Percentiles rank a stretch among this genome's conserved stretches.
These are phyloP conservation scores for Schizopygopsis pylzovi DNA, from an alignment of 2,797 vertebrate genomes.

Conservation along the genomic window DNA sequence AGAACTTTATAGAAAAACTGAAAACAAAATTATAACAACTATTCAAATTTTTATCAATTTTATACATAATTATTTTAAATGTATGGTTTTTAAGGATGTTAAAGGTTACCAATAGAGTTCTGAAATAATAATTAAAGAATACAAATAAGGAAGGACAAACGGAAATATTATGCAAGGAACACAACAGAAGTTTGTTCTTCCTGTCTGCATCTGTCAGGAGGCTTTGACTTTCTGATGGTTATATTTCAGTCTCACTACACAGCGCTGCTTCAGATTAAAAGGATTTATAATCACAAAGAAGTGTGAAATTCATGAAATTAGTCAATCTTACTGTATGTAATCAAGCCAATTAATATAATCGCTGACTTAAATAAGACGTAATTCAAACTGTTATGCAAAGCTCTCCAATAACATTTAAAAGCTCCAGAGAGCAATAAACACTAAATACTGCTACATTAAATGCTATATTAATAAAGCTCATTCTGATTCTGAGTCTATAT, in stretches of 20 bases:
- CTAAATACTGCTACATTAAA: not conserved
- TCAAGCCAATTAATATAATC: too few relatives aligned
- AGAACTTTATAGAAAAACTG: not conserved
- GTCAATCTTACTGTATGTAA: not conserved
- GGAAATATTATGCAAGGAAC: not conserved
- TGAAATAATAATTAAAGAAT: not conserved
- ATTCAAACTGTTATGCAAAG: too few relatives aligned
- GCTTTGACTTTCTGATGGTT: not conserved
- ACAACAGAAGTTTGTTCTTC: constrained; percentile 17
- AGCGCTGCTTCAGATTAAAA: not conserved
- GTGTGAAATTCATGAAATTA: not conserved
- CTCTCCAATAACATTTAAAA: not conserved
- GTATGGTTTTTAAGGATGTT: not conserved
- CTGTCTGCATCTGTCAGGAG: not conserved
- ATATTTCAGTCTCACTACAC: not conserved
- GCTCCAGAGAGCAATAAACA: not conserved
- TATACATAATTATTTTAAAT: not conserved
- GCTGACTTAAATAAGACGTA: too few relatives aligned
- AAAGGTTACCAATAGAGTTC: not conserved
- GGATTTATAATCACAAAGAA: not conserved
- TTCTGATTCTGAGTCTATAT: not conserved
- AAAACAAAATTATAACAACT: not conserved
- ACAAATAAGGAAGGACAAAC: not conserved
- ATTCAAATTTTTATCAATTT: not conserved
- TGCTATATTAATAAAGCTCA: not conserved